Conservation (phyloP, 2,113 vertebrate species). For the Urocolius indicus region DNA sequence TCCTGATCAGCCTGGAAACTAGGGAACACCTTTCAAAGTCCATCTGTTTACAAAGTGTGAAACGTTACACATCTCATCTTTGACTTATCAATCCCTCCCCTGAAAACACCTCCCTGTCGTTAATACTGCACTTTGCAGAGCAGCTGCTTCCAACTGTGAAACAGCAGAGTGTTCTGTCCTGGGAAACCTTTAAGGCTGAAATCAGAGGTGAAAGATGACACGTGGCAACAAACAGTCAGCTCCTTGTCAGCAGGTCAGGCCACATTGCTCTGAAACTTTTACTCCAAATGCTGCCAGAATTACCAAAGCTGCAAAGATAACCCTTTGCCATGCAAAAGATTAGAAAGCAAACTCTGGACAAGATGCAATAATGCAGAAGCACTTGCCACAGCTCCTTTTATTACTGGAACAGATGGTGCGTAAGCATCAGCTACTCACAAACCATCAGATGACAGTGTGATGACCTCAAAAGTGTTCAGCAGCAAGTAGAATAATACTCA, state of each 20-base stretch:
- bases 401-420: not conserved
- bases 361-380: not conserved
- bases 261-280: not conserved
- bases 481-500: fast-evolving
- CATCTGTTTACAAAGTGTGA: not conserved
- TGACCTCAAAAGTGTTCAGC: fast-evolving
- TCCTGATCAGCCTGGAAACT: not conserved
- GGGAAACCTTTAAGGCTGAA: not conserved
- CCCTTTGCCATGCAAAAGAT: fast-evolving
- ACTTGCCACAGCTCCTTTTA: not conserved
- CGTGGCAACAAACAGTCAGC: not conserved
- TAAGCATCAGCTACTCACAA: not conserved
- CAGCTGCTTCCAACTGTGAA: too few species aligned
- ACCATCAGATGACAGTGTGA: fast-evolving
- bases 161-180: not conserved
- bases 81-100: not conserved
- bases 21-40: not conserved
- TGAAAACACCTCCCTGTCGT: not conserved
- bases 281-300: not conserved
- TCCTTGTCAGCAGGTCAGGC: fast-evolving
- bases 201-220: not conserved
- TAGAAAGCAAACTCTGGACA: not conserved
- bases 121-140: not conserved
- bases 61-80: not conserved
- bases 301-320: not conserved